phyloP scores from a whole-genome alignment of 2,797 vertebrate genomes.

The Antrozous pallidus region DNA sequence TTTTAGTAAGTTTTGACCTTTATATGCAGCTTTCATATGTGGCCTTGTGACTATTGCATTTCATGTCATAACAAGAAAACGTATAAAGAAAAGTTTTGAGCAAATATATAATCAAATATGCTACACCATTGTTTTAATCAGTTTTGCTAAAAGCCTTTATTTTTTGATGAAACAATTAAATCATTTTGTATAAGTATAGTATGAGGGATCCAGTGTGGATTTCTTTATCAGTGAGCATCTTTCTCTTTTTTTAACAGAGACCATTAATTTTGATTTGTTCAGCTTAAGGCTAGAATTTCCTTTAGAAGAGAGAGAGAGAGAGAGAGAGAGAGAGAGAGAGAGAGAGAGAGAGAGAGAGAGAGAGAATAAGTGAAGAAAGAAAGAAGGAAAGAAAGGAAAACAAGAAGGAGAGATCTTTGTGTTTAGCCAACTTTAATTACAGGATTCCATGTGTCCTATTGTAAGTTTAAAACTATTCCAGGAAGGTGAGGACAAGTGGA shows the following conservation, averaged over 20 bases:
- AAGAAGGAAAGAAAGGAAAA: neutral
- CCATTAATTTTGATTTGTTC: neutral
- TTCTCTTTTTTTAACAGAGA: neutral
- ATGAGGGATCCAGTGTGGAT: neutral
- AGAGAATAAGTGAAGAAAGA: neutral
- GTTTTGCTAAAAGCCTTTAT: constrained; percentile 52
- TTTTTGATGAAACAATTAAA: constrained; percentile 69
- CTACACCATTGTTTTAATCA: constrained; percentile 61
- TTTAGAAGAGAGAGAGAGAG: neutral
- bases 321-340: too few relatives aligned
- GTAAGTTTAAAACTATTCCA: neutral
- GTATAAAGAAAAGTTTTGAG: constrained; percentile 14
- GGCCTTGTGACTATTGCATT: neutral
- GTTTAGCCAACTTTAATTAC: neutral
- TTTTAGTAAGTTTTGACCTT: constrained; percentile 21
- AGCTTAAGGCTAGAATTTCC: neutral
- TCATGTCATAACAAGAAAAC: constrained; percentile 42
- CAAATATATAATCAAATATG: constrained; percentile 23
- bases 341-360: neutral
- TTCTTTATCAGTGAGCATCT: constrained; percentile 32
- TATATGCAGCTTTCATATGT: neutral
- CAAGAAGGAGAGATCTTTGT: neutral
- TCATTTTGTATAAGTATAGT: constrained; percentile 42
- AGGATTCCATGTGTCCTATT: neutral
- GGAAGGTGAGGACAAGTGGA: neutral